Base-by-base conservation (phyloP, 2,797 vertebrate species). In the Crocodylus rhombifer region DNA sequence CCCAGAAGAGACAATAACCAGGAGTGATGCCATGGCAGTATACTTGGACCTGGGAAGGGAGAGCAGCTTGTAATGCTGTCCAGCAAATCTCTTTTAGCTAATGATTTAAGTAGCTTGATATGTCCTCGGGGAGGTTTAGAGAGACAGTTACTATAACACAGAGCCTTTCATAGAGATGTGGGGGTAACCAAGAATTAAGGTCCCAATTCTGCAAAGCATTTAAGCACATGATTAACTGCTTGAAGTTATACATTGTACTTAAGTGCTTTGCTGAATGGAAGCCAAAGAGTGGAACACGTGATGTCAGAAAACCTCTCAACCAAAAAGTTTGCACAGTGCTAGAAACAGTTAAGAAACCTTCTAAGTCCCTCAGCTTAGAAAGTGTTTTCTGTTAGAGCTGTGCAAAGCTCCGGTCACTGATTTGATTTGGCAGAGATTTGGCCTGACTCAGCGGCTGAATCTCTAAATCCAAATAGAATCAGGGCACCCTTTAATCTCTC, bases 261-360 rank as follows among this genome's bases (percentile, higher is more conserved):
- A 65, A 33, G 26, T 7, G 36, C 5, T 82, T 83, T 28, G n/a
- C 64, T 83, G 26, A 79, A 51, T 28, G 81, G 60, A 15, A 88
- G 74, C n/a, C 36, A 87, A 89, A 86, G 77, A 9, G 81, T 64
- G 33, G 28, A 82, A 93, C 81, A 91, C 5, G 33, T 58, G 36
- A 81, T 5, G 36, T 55, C 9, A 64, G 85, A 91, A 20, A 15
- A 80, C 58, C 1, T 7, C 21, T 67, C 26, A 60, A 12, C 14
- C 16, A 23, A 87, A 80, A 92, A 75, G 14, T 56, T 28, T 67
- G 3, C 1, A 0, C 7, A 3, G 67, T 82, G 57, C 28, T 74
- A n/a, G 86, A 91, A 89, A 65, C 0, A 0, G 6, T 74, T 2
- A 1, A 26, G 17, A 82, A 7, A 87, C 58, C 18, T 91, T 84